These are phyloP conservation scores for Odontothrips loti DNA, from an alignment of 2,888 invertebrate species.

Conservation along the genomic window DNA sequence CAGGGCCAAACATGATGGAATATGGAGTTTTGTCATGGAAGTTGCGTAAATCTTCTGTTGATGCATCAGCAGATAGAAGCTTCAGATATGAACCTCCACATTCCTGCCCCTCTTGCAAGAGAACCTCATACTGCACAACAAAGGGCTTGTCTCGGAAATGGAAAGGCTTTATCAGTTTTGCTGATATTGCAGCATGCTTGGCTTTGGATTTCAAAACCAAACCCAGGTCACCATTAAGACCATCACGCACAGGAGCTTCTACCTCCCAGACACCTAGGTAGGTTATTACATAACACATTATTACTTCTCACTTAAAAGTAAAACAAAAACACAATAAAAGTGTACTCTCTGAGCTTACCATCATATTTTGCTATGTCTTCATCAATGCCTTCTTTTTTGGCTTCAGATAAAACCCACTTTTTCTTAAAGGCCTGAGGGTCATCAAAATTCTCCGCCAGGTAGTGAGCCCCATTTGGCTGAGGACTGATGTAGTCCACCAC, in stretches of 20 bases:
- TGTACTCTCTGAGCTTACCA: conserved; percentile 52
- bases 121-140: conserved; percentile 90
- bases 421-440: conserved; percentile 65
- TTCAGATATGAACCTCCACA: conserved; percentile 98
- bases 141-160: conserved; percentile 76
- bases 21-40: conserved; percentile 96
- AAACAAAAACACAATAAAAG: conserved; percentile 20
- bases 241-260: conserved; percentile 70
- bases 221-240: conserved; percentile 78
- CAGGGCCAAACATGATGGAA: conserved; percentile 99
- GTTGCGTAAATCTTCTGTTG: conserved; percentile 66
- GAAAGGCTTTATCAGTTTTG: conserved; percentile 72
- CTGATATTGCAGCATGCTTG: conserved; percentile 90
- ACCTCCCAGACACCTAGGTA: conserved; percentile 59
- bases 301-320: conserved; percentile 9
- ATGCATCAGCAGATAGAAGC: conserved; percentile 70
- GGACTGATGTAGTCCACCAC: background rate
- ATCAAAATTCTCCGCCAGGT: conserved; percentile 74
- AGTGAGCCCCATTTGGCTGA: conserved; percentile 40
- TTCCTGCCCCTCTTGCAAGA: conserved; percentile 93
- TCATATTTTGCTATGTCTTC: conserved; percentile 93
- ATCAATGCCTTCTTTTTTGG: conserved; percentile 81
- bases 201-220: conserved; percentile 90
- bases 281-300: conserved; percentile 31
- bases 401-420: conserved; percentile 82